phyloP scores from a whole-genome alignment of 2,888 invertebrate genomes.

The Trichogramma evanescens region DNA sequence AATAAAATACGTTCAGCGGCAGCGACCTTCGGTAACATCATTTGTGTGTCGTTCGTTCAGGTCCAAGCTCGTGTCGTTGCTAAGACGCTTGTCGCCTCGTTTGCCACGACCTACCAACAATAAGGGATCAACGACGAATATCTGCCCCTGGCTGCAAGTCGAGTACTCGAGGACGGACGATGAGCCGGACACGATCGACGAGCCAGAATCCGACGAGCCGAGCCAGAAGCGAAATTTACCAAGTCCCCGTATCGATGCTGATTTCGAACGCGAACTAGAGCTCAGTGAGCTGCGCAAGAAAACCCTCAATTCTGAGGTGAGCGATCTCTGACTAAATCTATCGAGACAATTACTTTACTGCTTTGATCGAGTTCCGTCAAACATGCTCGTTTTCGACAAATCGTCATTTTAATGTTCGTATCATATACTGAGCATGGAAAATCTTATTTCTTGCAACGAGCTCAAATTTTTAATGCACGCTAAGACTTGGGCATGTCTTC shows the following conservation, averaged over 20 bases:
- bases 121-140: slow-evolving; percentile 37
- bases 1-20: too few relatives aligned
- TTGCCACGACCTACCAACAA: slow-evolving; percentile 38
- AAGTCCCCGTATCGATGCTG: slow-evolving; percentile 27
- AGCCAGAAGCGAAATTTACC: not conserved
- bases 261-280: slow-evolving; percentile 41
- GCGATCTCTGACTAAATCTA: too few relatives aligned
- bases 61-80: slow-evolving; percentile 41
- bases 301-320: not conserved
- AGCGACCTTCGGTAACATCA: too few relatives aligned
- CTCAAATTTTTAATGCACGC: too few relatives aligned
- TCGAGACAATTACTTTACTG: too few relatives aligned
- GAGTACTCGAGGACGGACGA: slow-evolving; percentile 34
- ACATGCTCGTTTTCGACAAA: too few relatives aligned
- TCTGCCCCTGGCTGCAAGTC: slow-evolving; percentile 43
- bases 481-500: too few relatives aligned
- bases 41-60: slow-evolving; percentile 23
- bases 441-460: too few relatives aligned
- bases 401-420: too few relatives aligned
- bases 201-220: not conserved
- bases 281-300: slow-evolving; percentile 36
- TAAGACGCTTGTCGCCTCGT: slow-evolving; percentile 40
- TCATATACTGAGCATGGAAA: too few relatives aligned
- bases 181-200: not conserved
- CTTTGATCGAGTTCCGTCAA: too few relatives aligned